phyloP scores from a whole-genome alignment of 2,113 vertebrate species.

The Pterocles orientalis region DNA sequence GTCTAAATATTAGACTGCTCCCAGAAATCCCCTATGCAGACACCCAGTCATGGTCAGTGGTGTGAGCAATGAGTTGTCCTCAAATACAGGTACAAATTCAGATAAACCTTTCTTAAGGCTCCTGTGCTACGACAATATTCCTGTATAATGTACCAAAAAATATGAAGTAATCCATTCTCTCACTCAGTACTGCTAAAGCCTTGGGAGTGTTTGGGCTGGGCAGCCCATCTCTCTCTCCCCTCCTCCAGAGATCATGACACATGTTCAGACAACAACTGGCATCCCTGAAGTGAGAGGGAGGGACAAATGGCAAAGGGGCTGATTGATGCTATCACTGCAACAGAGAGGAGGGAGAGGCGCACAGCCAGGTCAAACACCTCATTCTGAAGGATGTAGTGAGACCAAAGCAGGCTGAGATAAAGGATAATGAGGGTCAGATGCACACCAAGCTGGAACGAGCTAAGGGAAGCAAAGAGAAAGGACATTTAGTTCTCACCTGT shows the following conservation, averaged over 20 bases:
- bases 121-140: neutral
- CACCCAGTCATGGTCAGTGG: neutral
- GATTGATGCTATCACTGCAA: neutral
- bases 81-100: neutral
- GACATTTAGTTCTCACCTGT: neutral
- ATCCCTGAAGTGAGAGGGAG: neutral
- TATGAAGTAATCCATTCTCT: neutral
- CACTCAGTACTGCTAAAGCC: neutral
- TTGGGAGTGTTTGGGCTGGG: neutral
- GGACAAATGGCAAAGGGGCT: constrained; percentile 17
- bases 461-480: neutral
- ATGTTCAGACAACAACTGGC: constrained; percentile 38
- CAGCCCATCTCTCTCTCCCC: neutral
- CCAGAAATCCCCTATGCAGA: neutral
- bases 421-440: neutral
- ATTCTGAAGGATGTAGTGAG: neutral
- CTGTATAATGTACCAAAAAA: neutral
- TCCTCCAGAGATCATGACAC: neutral
- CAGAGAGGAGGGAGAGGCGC: neutral
- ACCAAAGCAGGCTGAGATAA: neutral
- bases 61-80: neutral
- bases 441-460: neutral
- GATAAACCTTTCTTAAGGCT: neutral
- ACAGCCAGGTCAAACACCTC: neutral
- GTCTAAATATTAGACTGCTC: neutral